phyloP scores from a whole-genome alignment of 2,113 vertebrate genomes.

The Thunnus maccoyii region DNA sequence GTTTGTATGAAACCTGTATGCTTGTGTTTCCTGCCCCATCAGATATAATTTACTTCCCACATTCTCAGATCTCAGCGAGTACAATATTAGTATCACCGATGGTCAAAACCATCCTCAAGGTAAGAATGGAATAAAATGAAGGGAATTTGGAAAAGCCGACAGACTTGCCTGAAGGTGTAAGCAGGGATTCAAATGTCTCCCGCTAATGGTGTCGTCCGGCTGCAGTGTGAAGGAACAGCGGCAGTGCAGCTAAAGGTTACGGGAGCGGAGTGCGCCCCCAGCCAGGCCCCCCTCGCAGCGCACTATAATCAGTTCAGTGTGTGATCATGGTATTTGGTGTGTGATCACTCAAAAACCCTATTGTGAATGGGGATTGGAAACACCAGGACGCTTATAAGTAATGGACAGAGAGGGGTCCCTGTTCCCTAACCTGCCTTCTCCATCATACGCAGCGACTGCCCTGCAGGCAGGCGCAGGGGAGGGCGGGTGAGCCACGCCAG shows the following conservation, averaged over 20 bases:
- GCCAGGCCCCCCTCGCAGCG: conserved; percentile 47
- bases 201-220: conserved; percentile 35
- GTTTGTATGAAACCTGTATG: no score
- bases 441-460: conserved; percentile 53
- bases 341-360: conserved; percentile 72
- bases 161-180: conserved; percentile 35
- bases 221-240: conserved; percentile 18
- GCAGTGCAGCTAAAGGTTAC: conserved; percentile 68
- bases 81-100: no score
- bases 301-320: conserved; percentile 69
- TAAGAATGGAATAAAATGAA: not conserved
- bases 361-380: conserved; percentile 76
- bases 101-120: not conserved
- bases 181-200: conserved; percentile 39
- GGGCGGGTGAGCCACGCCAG: conserved; percentile 26
- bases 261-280: conserved; percentile 39
- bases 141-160: not conserved
- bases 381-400: conserved; percentile 73
- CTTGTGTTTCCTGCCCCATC: no score
- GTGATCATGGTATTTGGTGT: conserved; percentile 62
- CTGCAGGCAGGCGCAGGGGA: conserved; percentile 35
- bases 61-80: no score
- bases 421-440: conserved; percentile 58
- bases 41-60: no score
- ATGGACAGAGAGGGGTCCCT: conserved; percentile 64